A percentile compares a stretch with the other conserved stretches of the same genome.
phyloP scores from a whole-genome alignment of 1,140 invertebrate species.

The Brachionus sp. region DNA sequence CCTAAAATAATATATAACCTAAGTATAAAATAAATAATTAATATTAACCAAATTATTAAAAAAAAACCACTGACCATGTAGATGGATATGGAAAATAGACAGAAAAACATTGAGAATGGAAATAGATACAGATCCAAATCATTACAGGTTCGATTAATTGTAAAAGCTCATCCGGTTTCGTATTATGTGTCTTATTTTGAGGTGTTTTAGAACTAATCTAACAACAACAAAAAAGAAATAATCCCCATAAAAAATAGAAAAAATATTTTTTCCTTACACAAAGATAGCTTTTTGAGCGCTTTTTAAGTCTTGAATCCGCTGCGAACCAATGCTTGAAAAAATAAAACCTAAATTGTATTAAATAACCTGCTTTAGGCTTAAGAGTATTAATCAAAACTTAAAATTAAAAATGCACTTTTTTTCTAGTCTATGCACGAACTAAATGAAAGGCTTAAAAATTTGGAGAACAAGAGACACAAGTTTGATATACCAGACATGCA shows the following conservation, averaged over 20 bases:
- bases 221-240: background rate
- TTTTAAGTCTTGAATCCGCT: background rate
- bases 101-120: constrained; percentile 34
- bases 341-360: background rate
- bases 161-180: constrained; percentile 45
- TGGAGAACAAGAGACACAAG: background rate
- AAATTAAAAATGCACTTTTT: background rate
- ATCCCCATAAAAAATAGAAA: background rate
- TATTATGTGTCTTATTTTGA: constrained; percentile 46
- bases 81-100: constrained; percentile 43
- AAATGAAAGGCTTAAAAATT: constrained; percentile 24
- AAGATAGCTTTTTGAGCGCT: background rate
- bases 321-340: background rate
- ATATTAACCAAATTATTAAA: background rate
- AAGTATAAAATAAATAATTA: background rate
- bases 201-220: constrained; percentile 40
- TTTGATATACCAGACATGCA: constrained; percentile 27
- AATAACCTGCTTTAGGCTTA: background rate
- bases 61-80: background rate
- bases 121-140: constrained; percentile 40
- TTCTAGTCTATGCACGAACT: constrained; percentile 36
- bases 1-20: background rate
- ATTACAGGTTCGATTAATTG: constrained; percentile 43
- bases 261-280: background rate
- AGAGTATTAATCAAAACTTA: background rate